These are phyloP conservation scores for Dicyrtoma fusca DNA, from an alignment of 2,888 invertebrate genomes.

Conservation along the genomic window DNA sequence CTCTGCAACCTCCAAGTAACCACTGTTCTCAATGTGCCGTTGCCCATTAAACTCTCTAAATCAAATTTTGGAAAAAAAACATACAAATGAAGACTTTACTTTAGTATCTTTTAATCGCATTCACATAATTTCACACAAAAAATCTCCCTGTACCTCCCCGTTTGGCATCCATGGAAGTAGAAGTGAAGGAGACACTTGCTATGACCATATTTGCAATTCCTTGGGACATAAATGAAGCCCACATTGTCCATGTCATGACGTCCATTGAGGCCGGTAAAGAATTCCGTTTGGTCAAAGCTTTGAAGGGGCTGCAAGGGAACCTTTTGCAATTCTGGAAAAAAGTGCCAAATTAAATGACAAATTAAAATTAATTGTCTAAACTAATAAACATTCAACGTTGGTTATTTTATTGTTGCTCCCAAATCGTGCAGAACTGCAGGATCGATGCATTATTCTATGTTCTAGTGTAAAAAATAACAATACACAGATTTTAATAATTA, in stretches of 20 bases:
- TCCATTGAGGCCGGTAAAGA: conserved; percentile 41
- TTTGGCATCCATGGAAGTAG: conserved; percentile 53
- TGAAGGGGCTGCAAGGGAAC: conserved; percentile 37
- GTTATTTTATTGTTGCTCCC: no score
- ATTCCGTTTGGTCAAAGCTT: conserved; percentile 52
- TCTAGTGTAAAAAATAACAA: no score
- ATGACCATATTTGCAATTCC: conserved; percentile 41
- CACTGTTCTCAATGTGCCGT: conserved; percentile 48
- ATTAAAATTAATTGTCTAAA: no score
- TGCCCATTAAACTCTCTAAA: conserved; percentile 54
- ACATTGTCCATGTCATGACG: conserved; percentile 46
- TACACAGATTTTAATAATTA: no score
- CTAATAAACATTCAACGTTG: no score
- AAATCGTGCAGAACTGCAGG: no score
- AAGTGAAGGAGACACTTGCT: conserved; percentile 49
- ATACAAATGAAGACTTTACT: background rate
- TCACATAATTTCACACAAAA: no score
- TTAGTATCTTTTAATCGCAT: no score
- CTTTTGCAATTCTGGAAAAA: background rate
- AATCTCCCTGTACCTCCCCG: conserved; percentile 47
- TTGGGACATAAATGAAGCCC: conserved; percentile 50
- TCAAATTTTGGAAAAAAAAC: no score
- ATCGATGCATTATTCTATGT: no score
- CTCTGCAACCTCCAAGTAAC: conserved; percentile 53
- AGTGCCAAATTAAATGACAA: no score